Conservation (phyloP, 1,140 invertebrate species). For the Drosophila santomea region DNA sequence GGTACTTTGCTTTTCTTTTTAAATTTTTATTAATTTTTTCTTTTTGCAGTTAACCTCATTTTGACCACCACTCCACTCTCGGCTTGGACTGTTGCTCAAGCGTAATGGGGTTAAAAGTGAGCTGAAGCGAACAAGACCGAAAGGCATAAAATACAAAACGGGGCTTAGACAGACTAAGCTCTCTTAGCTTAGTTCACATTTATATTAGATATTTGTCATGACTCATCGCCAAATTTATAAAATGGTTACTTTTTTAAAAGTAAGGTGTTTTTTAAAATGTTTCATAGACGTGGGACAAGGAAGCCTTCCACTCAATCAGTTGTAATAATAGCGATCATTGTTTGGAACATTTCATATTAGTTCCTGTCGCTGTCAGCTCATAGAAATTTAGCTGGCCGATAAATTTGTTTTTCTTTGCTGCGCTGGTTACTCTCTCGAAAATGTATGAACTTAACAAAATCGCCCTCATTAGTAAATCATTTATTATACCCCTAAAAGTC, state of each 20-base stretch:
- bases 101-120: constrained; percentile 81
- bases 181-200: constrained; percentile 10
- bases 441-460: constrained; percentile 4
- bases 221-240: constrained; percentile 43
- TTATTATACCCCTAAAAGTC: too few species aligned
- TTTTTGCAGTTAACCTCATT: constrained; percentile 1
- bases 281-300: too few species aligned
- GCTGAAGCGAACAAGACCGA: constrained; percentile 71
- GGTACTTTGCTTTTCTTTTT: too few species aligned
- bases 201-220: constrained; percentile 24
- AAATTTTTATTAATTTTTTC: not conserved
- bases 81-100: constrained; percentile 68
- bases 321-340: constrained; percentile 27
- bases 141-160: constrained; percentile 26
- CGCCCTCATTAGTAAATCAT: too few species aligned
- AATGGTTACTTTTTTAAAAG: constrained; percentile 46
- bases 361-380: constrained; percentile 19
- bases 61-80: constrained; percentile 24
- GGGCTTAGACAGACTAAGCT: constrained; percentile 49
- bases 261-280: constrained; percentile 40
- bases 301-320: too few species aligned
- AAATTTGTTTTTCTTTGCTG: constrained; percentile 24
- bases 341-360: constrained; percentile 54
- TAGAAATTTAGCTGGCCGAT: not conserved
- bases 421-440: constrained; percentile 1